Base-by-base conservation (phyloP, 2,888 invertebrate genomes). In the Meganola albula region DNA sequence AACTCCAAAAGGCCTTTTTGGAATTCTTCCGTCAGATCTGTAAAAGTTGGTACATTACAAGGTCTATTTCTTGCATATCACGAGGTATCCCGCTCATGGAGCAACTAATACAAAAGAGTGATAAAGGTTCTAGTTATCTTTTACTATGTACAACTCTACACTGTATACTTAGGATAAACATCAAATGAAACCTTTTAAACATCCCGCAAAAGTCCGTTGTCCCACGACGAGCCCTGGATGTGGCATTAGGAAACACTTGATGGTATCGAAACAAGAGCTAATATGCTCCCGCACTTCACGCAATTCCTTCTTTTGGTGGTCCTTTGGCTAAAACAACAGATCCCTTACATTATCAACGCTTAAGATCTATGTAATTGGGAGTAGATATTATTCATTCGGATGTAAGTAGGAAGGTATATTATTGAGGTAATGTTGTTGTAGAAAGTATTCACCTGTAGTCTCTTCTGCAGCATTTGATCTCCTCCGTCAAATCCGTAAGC, bases 201-300 rank as follows among this genome's bases (percentile, higher is more conserved):
- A 89, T 11, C 99, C 99, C 70, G 95, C 94, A 73, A 99, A 99
- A 31, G 91, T 88, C 1, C 95, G 97, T 86, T 96, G 95, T 16
- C 96, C 97, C 31, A 99, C 97, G 20, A 90, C 92, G 13, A 98
- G 89, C 3, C 99, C 99, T 0, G 99, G 99, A 88, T 99, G 98
- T n/a, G 99, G 99, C 95, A 99, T 92, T 39, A 99, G 85, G 79
- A 96, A 99, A 74, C 98, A 98, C 18, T 93, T 92, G 46, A 99
- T 94, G 63, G 95, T 92, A 31, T 93, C 90, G 79, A 99, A 99
- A 78, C 98, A 98, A 2, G 94, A 92, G 37, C 91, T 90, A 50
- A 99, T 96, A 75, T 98, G 98, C 56, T 91, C 90, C 20, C 99
- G 89, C 28, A 93, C 83, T 31, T 96, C 93, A 67, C 97, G 96